These are phyloP conservation scores for Pangasius sanitwongsei DNA, from an alignment of 2,797 vertebrate genomes.

Conservation along the genomic window DNA sequence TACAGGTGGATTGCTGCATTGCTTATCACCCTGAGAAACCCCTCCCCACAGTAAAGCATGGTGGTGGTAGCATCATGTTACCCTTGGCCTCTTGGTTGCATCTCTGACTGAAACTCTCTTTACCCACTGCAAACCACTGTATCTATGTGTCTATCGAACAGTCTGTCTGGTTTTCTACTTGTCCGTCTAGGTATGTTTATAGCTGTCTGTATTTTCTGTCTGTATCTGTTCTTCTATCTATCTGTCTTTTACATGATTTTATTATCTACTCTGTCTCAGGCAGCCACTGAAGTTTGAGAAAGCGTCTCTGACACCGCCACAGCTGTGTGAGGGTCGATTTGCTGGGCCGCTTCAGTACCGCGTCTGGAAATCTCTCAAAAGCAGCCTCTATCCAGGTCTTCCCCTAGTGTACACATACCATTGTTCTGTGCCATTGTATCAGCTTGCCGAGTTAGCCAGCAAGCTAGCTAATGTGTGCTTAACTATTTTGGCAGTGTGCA, in stretches of 20 bases:
- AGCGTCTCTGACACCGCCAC: conserved; percentile 69
- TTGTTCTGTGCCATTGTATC: neutral
- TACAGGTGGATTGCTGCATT: neutral
- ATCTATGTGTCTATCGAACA: neutral
- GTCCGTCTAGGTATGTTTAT: neutral
- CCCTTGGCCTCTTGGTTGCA: neutral
- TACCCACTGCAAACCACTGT: neutral
- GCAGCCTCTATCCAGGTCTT: conserved; percentile 80
- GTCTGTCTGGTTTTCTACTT: neutral
- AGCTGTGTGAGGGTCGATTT: conserved; percentile 80
- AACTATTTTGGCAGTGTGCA: neutral
- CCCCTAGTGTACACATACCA: neutral
- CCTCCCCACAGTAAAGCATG: neutral
- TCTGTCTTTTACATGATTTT: conserved; percentile 16
- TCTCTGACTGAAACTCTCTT: neutral
- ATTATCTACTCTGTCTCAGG: conserved; percentile 61
- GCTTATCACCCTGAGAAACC: neutral
- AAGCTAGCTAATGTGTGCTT: neutral
- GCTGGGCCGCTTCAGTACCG: conserved; percentile 82
- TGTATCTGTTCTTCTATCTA: neutral
- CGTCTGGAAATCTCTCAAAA: conserved; percentile 83
- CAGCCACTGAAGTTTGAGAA: conserved; percentile 80
- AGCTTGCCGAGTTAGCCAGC: neutral
- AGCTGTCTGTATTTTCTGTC: neutral
- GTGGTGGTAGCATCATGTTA: neutral